phyloP scores from a whole-genome alignment of 2,797 vertebrate genomes.

The Myotis pilosus region DNA sequence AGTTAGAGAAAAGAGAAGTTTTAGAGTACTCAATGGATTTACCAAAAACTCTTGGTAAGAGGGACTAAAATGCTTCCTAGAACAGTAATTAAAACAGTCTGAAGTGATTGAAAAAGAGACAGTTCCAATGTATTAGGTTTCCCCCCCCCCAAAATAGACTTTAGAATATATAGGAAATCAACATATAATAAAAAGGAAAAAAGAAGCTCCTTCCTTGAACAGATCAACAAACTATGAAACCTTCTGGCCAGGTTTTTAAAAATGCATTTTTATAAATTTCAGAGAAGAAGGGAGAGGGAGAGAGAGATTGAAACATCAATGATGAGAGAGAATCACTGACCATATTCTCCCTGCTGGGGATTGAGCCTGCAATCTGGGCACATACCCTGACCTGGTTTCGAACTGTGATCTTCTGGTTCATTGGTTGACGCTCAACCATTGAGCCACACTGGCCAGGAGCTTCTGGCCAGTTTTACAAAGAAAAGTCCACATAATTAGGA shows the following conservation, averaged over 20 bases:
- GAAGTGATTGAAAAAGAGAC: neutral
- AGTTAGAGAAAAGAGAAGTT: neutral
- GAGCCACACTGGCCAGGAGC: neutral
- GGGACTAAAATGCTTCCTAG: neutral
- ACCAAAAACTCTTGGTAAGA: neutral
- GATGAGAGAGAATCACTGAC: no score
- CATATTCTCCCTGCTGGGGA: no score
- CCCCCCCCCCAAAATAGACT: neutral
- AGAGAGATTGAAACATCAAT: no score
- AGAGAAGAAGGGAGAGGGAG: no score
- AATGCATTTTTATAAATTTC: no score
- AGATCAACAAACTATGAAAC: neutral
- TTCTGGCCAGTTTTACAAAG: neutral
- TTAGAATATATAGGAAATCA: neutral
- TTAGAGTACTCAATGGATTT: neutral
- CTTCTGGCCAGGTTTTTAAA: neutral
- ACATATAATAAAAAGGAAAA: neutral
- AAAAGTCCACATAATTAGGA: neutral
- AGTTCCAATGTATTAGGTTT: neutral
- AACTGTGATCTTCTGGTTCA: no score
- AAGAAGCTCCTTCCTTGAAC: neutral
- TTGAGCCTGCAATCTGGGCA: no score
- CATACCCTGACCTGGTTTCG: no score
- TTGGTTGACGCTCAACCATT: no score
- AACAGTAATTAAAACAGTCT: constrained; percentile 8